phyloP scores from a whole-genome alignment of 2,113 vertebrate species.

The Phocoena phocoena region DNA sequence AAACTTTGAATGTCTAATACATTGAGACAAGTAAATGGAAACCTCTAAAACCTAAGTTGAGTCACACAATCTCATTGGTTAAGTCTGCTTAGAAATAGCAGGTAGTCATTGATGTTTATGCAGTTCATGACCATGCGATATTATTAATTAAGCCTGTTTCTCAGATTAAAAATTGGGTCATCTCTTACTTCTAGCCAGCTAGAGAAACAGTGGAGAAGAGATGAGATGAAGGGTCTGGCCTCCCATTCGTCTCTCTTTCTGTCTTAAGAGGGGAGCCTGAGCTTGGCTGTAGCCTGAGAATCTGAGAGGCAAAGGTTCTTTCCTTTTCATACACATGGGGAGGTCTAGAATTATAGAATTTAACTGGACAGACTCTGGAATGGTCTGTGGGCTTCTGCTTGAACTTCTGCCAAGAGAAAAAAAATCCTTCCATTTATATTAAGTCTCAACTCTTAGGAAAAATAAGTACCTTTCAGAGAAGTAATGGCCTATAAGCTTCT shows the following conservation, averaged over 20 bases:
- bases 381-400: neutral
- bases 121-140: neutral
- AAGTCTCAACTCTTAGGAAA: neutral
- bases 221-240: neutral
- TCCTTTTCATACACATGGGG: neutral
- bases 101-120: neutral
- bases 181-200: neutral
- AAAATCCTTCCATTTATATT: neutral
- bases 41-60: neutral
- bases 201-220: neutral
- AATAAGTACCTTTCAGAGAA: neutral
- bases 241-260: neutral
- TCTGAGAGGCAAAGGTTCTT: neutral
- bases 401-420: constrained; percentile 9
- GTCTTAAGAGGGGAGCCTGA: neutral
- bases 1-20: neutral
- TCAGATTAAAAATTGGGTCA: neutral
- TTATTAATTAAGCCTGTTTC: neutral
- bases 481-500: neutral
- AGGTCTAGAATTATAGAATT: neutral
- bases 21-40: neutral
- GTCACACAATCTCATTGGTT: neutral
- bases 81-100: neutral
- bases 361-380: neutral
- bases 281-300: neutral